These are phyloP conservation scores for Drosophila aff. DNA, from an alignment of 1,140 invertebrate species.

Conservation along the genomic window DNA sequence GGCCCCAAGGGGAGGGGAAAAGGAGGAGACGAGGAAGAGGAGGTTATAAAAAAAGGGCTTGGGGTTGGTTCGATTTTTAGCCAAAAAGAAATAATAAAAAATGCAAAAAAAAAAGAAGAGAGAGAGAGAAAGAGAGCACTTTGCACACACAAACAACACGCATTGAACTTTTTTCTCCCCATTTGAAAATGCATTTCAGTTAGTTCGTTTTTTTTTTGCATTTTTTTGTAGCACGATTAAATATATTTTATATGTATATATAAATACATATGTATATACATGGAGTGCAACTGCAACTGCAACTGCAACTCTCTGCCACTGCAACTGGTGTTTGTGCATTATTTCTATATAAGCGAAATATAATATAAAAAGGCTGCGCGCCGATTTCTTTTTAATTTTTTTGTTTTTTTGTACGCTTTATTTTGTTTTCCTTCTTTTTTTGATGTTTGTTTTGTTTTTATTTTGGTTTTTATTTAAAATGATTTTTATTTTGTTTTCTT, in stretches of 20 bases:
- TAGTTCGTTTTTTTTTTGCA: slow-evolving; percentile 10
- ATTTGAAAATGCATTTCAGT: slow-evolving; percentile 51
- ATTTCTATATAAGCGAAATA: slow-evolving; percentile 63
- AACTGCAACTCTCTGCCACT: slow-evolving; percentile 21
- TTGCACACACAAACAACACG: not conserved
- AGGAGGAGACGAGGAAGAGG: not conserved
- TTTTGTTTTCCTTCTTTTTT: slow-evolving; percentile 13
- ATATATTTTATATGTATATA: slow-evolving; percentile 28
- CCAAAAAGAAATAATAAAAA: slow-evolving; percentile 52
- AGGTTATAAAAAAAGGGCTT: slow-evolving; percentile 2
- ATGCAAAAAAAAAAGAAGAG: slow-evolving; percentile 1
- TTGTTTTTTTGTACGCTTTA: not conserved
- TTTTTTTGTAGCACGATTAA: slow-evolving; percentile 6
- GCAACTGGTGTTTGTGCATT: slow-evolving; percentile 81
- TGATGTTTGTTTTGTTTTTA: slow-evolving; percentile 22
- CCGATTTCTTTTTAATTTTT: slow-evolving; percentile 36
- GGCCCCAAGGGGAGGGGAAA: not conserved
- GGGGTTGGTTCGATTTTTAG: slow-evolving; percentile 45
- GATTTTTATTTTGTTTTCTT: slow-evolving; percentile 36
- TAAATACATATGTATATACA: slow-evolving; percentile 7
- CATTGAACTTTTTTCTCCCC: slow-evolving; percentile 44
- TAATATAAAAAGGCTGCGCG: slow-evolving; percentile 57
- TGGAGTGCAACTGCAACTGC: slow-evolving; percentile 1
- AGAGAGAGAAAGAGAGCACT: not conserved
- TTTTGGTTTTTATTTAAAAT: slow-evolving; percentile 30